phyloP scores from a whole-genome alignment of 2,888 invertebrate genomes.

The Polyommatus iphigenia region DNA sequence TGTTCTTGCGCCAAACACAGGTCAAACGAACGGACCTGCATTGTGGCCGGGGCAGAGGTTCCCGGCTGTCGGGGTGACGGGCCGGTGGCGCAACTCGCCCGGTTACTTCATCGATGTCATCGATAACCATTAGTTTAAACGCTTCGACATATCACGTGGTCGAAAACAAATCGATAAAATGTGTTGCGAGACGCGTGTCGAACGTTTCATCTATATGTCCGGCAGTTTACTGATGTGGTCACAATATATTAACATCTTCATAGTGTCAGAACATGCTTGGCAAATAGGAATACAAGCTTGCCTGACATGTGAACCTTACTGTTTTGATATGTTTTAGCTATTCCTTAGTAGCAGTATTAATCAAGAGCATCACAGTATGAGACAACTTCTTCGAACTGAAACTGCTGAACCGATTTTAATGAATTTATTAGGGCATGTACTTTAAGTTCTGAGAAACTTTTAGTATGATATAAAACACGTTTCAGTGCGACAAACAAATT shows the following conservation, averaged over 20 bases:
- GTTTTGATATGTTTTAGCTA: too few species aligned
- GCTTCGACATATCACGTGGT: not conserved
- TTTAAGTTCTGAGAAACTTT: too few species aligned
- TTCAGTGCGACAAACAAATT: too few species aligned
- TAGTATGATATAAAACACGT: too few species aligned
- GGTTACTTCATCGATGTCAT: not conserved
- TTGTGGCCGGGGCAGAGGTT: not conserved
- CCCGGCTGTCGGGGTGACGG: not conserved
- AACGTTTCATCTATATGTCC: not conserved
- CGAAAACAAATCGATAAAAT: not conserved
- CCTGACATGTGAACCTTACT: too few species aligned
- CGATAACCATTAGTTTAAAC: slow-evolving; percentile 11
- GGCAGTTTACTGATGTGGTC: not conserved
- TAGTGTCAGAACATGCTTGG: not conserved
- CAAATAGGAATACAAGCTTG: not conserved
- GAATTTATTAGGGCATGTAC: too few species aligned
- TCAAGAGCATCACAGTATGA: too few species aligned
- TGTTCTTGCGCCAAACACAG: not conserved
- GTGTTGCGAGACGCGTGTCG: not conserved
- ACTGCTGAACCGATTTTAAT: too few species aligned
- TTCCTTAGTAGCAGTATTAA: too few species aligned
- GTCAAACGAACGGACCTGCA: not conserved
- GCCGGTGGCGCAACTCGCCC: not conserved
- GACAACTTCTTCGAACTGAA: too few species aligned
- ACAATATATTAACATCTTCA: not conserved